Conservation (phyloP, 2,797 vertebrate species). For the Lepilemur septentrionalis region DNA sequence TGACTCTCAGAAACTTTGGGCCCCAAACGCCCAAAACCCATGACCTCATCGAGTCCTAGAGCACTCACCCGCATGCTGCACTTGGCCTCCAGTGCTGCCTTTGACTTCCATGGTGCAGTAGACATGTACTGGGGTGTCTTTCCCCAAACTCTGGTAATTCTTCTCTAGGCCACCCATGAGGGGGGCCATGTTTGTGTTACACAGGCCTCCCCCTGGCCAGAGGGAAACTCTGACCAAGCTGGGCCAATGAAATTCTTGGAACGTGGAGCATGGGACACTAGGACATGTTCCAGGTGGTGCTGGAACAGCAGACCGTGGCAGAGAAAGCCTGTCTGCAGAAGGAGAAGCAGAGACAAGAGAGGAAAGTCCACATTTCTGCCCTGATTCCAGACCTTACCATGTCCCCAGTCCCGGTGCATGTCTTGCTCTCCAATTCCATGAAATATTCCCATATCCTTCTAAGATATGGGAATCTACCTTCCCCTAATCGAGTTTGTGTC, state of each 20-base stretch:
- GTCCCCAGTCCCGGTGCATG: neutral
- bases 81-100: neutral
- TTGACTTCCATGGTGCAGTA: no score
- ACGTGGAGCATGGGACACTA: neutral
- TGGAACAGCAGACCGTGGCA: neutral
- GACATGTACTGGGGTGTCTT: neutral
- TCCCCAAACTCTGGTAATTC: neutral
- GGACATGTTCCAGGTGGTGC: no score
- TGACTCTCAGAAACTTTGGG: neutral
- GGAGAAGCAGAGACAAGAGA: neutral
- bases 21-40: neutral
- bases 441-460: neutral
- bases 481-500: neutral
- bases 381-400: neutral
- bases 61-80: neutral
- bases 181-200: neutral
- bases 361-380: neutral
- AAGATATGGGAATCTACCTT: no score
- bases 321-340: neutral
- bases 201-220: neutral
- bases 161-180: neutral
- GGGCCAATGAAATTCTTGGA: neutral
- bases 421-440: neutral
- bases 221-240: neutral
- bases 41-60: neutral